Evolutionary conservation across 2,888 invertebrate genomes (phyloP), one percentile per base, ranked within the genome.

Genomic region (Branchipolynoe longqiensis): DNA sequence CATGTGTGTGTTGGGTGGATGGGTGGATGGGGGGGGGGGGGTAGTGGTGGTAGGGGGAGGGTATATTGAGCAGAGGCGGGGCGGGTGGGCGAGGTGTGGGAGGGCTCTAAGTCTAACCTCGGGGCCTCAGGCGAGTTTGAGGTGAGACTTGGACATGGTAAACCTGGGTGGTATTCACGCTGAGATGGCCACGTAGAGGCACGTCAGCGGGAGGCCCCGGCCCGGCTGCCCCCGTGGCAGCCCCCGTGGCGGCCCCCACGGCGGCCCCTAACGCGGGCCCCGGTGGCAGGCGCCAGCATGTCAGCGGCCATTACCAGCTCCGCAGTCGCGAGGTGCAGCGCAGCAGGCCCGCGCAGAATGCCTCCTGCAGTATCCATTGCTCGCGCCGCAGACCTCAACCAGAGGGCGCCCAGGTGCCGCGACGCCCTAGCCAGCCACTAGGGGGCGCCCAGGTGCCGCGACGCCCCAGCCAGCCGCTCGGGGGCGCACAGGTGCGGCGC

Each of bases 81-180:
- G n/a, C n/a, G n/a, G n/a, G n/a, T n/a, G n/a, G n/a, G n/a, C n/a
- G n/a, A n/a, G n/a, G n/a, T n/a, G n/a, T n/a, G n/a, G n/a, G n/a
- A n/a, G n/a, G n/a, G n/a, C n/a, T n/a, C n/a, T n/a, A n/a, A n/a
- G n/a, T n/a, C n/a, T n/a, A n/a, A n/a, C n/a, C n/a, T n/a, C n/a
- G n/a, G n/a, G n/a, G n/a, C n/a, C n/a, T n/a, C n/a, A 62, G 62
- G 62, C 28, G 62, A 14, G 28, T 62, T 6, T 22, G 28, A 33
- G 36, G 33, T 31, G 69, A 38, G 33, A 14, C 33, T 41, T 40
- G 1, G 4, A 31, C 48, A 48, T 25, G 78, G 18, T 1, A 31
- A 78, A 41, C 48, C 18, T 78, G 78, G 78, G 78, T 78, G 78
- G 78, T 78, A 78, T 78, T 41, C 41, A 78, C 31, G 48, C 48